Percentiles rank a stretch among this genome's conserved stretches.
Evolutionary conservation across 2,888 invertebrate species (phyloP).

Genomic region (Omphaloscelis lunosa): DNA sequence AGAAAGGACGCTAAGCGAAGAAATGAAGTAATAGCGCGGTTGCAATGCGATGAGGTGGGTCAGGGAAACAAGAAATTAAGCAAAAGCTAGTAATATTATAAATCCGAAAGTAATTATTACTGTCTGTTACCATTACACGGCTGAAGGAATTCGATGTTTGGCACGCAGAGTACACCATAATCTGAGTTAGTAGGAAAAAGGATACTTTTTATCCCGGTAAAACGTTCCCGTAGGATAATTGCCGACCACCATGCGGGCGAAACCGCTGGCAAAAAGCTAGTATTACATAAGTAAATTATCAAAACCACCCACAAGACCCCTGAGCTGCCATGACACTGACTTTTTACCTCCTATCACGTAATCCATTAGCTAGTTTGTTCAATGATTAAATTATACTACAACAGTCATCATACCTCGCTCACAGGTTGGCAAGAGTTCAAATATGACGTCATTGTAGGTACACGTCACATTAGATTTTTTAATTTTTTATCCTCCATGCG

Average conservation of each 20-base stretch:
- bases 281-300: slow-evolving; percentile 2
- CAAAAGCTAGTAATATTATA: too few relatives aligned
- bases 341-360: slow-evolving; percentile 11
- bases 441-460: slow-evolving; percentile 14
- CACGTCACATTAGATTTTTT: slow-evolving; percentile 18
- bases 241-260: neutral
- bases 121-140: too few relatives aligned
- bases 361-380: slow-evolving; percentile 7
- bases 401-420: slow-evolving; percentile 8
- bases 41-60: too few relatives aligned
- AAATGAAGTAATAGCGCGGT: too few relatives aligned
- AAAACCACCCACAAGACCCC: neutral
- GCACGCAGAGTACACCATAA: too few relatives aligned
- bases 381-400: slow-evolving; percentile 29
- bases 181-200: too few relatives aligned
- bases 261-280: neutral
- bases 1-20: too few relatives aligned
- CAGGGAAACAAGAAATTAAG: too few relatives aligned
- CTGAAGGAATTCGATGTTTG: too few relatives aligned
- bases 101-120: too few relatives aligned
- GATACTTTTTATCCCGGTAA: too few relatives aligned
- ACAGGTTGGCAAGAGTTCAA: slow-evolving; percentile 44
- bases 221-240: too few relatives aligned
- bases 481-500: neutral
- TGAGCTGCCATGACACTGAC: slow-evolving; percentile 7